Conservation (phyloP, 2,888 invertebrate genomes). For the Enchytraeus crypticus region DNA sequence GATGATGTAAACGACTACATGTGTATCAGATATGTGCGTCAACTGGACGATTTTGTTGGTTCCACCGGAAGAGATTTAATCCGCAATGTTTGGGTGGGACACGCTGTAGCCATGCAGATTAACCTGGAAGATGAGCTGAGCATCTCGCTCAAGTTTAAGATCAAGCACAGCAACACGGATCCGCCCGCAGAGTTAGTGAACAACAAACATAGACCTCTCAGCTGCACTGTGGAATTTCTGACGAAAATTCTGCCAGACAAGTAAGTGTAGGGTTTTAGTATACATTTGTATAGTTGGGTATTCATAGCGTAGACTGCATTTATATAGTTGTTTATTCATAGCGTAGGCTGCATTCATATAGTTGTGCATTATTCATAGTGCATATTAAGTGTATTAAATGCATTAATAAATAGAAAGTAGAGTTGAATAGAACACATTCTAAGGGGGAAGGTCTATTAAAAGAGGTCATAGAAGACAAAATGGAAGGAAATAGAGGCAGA, state of each 20-base stretch:
- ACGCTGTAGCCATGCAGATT: slow-evolving; percentile 4
- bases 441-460: too few species aligned
- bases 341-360: too few species aligned
- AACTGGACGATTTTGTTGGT: not conserved
- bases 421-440: too few species aligned
- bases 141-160: slow-evolving; percentile 20
- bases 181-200: slow-evolving; percentile 30
- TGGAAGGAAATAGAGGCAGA: too few species aligned
- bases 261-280: too few species aligned
- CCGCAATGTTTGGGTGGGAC: slow-evolving; percentile 12
- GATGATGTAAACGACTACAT: slow-evolving; percentile 3
- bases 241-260: slow-evolving; percentile 32
- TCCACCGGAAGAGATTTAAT: not conserved
- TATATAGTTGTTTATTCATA: too few species aligned
- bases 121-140: not conserved
- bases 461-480: too few species aligned
- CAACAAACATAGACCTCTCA: not conserved
- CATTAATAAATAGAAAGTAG: too few species aligned
- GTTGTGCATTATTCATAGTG: too few species aligned
- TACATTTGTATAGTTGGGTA: too few species aligned
- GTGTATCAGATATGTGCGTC: not conserved
- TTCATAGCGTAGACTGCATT: too few species aligned
- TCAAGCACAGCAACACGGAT: slow-evolving; percentile 32
- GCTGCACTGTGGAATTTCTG: slow-evolving; percentile 36
- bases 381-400: not conserved